A percentile compares a stretch with the other conserved stretches of the same genome.
phyloP scores from a whole-genome alignment of 2,113 vertebrate genomes.

The Panthera leo region DNA sequence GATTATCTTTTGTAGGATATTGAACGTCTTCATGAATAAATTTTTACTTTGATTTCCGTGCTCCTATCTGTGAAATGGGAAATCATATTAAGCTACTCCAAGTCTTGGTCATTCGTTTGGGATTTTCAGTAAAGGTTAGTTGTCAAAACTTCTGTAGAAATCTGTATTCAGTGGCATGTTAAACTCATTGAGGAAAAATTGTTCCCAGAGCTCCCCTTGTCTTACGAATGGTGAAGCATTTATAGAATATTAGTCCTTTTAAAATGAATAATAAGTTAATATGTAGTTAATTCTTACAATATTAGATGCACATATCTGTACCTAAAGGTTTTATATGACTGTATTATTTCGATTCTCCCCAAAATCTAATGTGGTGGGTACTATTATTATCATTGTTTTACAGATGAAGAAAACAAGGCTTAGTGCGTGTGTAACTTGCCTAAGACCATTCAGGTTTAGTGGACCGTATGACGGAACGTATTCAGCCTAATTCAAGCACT shows the following conservation, averaged over 20 bases:
- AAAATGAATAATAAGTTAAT: not conserved
- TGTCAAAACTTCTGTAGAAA: not conserved
- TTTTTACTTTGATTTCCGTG: not conserved
- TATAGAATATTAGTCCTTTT: not conserved
- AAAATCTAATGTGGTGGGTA: not conserved
- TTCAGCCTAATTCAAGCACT: not conserved
- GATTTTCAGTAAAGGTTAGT: not conserved
- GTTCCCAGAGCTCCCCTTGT: not conserved
- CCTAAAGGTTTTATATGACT: not conserved
- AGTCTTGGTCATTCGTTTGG: not conserved
- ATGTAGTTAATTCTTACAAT: not conserved
- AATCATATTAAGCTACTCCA: not conserved
- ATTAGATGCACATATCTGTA: not conserved
- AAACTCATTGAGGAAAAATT: not conserved
- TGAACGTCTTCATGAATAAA: not conserved
- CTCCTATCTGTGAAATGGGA: not conserved
- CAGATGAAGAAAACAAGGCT: not conserved
- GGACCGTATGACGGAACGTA: accelerated
- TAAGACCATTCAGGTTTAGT: not conserved
- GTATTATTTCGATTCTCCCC: not conserved
- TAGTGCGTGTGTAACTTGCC: not conserved
- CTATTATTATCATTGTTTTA: not conserved
- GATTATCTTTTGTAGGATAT: not conserved
- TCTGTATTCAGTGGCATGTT: not conserved
- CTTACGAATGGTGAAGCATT: not conserved